Percentiles rank a stretch among this genome's conserved stretches.
Conservation (phyloP, 2,113 vertebrate genomes). For the Dinomys branickii region DNA sequence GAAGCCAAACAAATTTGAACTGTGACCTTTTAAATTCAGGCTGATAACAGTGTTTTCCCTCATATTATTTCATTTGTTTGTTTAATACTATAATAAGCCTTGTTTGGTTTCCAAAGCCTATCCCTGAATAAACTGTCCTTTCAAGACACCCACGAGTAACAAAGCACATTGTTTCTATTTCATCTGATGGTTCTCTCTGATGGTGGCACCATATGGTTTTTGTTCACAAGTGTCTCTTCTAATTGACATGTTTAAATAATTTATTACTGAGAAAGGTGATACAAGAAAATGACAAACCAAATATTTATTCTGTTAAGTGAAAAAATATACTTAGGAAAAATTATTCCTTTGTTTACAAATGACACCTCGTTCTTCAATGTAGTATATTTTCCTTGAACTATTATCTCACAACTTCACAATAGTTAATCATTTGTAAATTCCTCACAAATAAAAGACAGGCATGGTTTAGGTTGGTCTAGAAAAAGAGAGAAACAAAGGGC, state of each 20-base stretch:
- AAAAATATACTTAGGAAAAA: neutral
- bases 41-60: neutral
- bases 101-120: neutral
- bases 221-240: constrained; percentile 28
- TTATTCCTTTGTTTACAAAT: constrained; percentile 27
- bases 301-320: neutral
- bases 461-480: neutral
- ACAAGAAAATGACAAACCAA: neutral
- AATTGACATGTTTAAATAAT: constrained; percentile 19
- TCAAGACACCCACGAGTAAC: neutral
- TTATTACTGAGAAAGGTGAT: constrained; percentile 32
- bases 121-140: neutral
- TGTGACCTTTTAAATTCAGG: constrained; percentile 4
- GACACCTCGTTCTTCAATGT: neutral
- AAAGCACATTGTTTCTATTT: neutral
- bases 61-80: neutral
- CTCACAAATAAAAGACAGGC: neutral
- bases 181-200: neutral
- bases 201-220: neutral
- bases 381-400: neutral
- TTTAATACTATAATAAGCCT: neutral
- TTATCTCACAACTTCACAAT: neutral
- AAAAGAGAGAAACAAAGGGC: constrained; percentile 40
- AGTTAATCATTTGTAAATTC: neutral
- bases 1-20: neutral